These are phyloP conservation scores for Halesus radiatus DNA, from an alignment of 1,140 invertebrate species.

Conservation along the genomic window DNA sequence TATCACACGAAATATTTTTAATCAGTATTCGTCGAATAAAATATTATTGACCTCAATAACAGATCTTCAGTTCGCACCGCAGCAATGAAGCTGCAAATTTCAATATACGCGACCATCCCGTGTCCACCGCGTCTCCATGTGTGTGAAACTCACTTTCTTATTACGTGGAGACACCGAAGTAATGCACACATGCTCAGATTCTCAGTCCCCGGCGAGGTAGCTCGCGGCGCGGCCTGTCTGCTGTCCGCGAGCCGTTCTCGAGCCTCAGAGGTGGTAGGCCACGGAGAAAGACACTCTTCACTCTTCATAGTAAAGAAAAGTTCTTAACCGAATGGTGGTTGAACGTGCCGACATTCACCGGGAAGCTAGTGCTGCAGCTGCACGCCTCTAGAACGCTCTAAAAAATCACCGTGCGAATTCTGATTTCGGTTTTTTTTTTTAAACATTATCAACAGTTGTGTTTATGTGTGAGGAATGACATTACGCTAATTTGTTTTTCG, in stretches of 20 bases:
- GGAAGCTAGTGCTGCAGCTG: slow-evolving; percentile 34
- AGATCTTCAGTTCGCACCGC: too few relatives aligned
- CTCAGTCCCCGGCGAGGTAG: not conserved
- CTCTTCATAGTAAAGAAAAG: slow-evolving; percentile 41
- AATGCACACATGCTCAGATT: slow-evolving; percentile 2
- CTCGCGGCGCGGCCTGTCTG: too few relatives aligned
- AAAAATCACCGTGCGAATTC: slow-evolving; percentile 21
- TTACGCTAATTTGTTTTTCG: slow-evolving; percentile 27
- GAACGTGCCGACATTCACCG: slow-evolving; percentile 43
- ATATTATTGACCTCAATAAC: too few relatives aligned
- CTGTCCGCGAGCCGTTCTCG: not conserved
- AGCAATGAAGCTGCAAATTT: too few relatives aligned
- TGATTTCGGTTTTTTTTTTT: not conserved
- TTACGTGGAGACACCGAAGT: slow-evolving; percentile 14
- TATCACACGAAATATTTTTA: too few relatives aligned
- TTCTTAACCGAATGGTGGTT: slow-evolving; percentile 46
- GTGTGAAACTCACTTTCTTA: slow-evolving; percentile 40
- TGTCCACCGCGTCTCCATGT: not conserved
- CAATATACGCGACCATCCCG: not conserved
- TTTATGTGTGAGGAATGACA: slow-evolving; percentile 21
- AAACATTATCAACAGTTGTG: not conserved
- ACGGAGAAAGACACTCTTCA: slow-evolving; percentile 37
- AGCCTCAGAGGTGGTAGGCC: slow-evolving; percentile 23
- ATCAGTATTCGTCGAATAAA: too few relatives aligned
- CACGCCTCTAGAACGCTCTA: slow-evolving; percentile 32